Evolutionary conservation across 2,888 invertebrate genomes (phyloP).

Genomic region (Galerucella pusilla): DNA sequence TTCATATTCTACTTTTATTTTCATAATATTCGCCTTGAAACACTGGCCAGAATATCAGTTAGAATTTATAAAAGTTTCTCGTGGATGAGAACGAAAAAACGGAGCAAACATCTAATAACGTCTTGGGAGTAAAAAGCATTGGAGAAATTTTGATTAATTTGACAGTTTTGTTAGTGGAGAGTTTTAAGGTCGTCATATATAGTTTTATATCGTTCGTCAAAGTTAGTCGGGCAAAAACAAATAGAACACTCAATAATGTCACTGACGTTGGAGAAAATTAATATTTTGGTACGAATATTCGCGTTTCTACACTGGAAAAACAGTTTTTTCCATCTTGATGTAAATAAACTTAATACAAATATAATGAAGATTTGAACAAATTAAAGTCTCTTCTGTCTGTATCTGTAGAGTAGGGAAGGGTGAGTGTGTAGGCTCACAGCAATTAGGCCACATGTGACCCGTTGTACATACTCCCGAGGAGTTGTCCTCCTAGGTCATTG

Average conservation of each 20-base stretch:
- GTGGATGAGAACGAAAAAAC: conserved; percentile 40
- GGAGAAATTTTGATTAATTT: conserved; percentile 61
- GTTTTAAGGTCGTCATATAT: conserved; percentile 55
- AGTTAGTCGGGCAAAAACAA: conserved; percentile 57
- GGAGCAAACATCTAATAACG: conserved; percentile 56
- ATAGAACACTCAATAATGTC: conserved; percentile 62
- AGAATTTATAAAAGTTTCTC: conserved; percentile 44
- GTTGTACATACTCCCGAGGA: no score
- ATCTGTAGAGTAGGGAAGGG: no score
- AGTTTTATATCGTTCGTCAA: conserved; percentile 61
- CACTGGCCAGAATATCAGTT: conserved; percentile 42
- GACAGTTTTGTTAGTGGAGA: conserved; percentile 58
- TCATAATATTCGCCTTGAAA: conserved; percentile 43
- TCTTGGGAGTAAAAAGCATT: conserved; percentile 49
- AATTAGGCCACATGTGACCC: no score
- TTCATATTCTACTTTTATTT: conserved; percentile 45
- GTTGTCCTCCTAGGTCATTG: no score
- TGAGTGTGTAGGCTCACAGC: no score
- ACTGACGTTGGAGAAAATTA: conserved; percentile 63
- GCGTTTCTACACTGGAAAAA: background rate
- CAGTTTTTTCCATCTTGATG: background rate
- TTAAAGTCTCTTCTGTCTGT: no score
- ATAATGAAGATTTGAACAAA: no score
- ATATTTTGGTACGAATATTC: conserved; percentile 44
- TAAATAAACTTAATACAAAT: no score